phyloP scores from a whole-genome alignment of 2,888 invertebrate genomes.

The Galeopsomyia nigrocyanea region DNA sequence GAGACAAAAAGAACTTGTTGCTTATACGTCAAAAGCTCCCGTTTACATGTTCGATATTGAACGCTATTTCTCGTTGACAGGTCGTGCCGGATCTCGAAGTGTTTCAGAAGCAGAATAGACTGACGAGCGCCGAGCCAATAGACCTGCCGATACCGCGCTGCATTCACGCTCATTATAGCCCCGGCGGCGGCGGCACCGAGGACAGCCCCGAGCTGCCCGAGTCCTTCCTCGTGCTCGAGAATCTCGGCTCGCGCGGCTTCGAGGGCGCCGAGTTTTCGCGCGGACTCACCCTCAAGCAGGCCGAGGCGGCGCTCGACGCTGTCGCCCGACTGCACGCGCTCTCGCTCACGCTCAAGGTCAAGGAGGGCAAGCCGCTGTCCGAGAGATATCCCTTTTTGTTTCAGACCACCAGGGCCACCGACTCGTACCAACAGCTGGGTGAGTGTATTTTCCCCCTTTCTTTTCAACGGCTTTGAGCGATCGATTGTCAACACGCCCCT shows the following conservation, averaged over 20 bases:
- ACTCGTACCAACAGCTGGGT: conserved; percentile 81
- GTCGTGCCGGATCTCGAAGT: conserved; percentile 79
- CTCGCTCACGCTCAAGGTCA: conserved; percentile 76
- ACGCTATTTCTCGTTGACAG: conserved; percentile 63
- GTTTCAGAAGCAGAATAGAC: conserved; percentile 71
- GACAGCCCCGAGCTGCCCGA: conserved; percentile 71
- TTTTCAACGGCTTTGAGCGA: too few species aligned
- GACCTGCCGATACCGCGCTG: conserved; percentile 79
- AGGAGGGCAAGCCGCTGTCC: conserved; percentile 70
- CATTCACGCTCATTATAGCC: conserved; percentile 76
- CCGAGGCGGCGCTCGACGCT: conserved; percentile 78
- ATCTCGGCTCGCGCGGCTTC: conserved; percentile 78
- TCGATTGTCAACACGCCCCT: too few species aligned
- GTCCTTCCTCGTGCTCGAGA: conserved; percentile 82
- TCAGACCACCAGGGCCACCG: conserved; percentile 83
- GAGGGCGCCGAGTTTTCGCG: conserved; percentile 78
- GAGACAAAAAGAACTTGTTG: not conserved
- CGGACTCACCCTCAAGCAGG: conserved; percentile 77
- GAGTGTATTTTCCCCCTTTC: too few species aligned
- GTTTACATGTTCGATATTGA: too few species aligned
- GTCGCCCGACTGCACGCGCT: conserved; percentile 82
- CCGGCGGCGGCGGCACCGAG: conserved; percentile 67
- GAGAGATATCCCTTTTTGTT: conserved; percentile 79
- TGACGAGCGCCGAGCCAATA: conserved; percentile 54
- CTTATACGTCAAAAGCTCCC: too few species aligned